These are phyloP conservation scores for Intellagama lesueurii DNA, from an alignment of 2,797 vertebrate genomes.

Conservation along the genomic window DNA sequence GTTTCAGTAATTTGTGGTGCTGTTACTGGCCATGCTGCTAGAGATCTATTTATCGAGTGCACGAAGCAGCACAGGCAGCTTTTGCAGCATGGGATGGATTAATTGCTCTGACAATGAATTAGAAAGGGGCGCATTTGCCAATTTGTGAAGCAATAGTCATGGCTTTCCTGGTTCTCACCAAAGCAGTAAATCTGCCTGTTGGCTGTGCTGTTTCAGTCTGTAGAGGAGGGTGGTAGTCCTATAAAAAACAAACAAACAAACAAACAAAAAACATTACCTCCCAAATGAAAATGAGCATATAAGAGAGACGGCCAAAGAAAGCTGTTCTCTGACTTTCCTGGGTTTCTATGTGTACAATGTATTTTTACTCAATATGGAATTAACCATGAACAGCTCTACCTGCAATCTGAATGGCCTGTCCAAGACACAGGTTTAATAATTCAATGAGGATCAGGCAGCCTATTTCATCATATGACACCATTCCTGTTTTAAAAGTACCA, in stretches of 20 bases:
- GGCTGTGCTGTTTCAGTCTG: not conserved
- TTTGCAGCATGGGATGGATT: not conserved
- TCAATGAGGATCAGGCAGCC: not conserved
- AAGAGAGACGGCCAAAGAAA: not conserved
- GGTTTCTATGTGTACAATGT: too few relatives aligned
- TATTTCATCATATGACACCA: too few relatives aligned
- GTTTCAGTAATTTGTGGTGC: not conserved
- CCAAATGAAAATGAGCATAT: not conserved
- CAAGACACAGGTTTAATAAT: not conserved
- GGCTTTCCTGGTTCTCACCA: not conserved
- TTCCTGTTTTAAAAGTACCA: too few relatives aligned
- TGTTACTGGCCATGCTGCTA: not conserved
- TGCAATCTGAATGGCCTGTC: not conserved
- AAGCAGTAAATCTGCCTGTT: not conserved
- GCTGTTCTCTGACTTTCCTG: too few relatives aligned
- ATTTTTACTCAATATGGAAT: not conserved
- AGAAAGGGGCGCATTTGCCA: not conserved
- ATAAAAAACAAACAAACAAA: not conserved
- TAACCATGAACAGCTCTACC: not conserved
- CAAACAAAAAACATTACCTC: not conserved
- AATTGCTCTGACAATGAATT: not conserved
- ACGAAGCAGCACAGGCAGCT: constrained; percentile 9
- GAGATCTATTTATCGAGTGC: too few relatives aligned
- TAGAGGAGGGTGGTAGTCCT: not conserved
- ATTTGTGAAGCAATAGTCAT: not conserved